A percentile compares a stretch with the other conserved stretches of the same genome.
These are phyloP conservation scores for Rhadinocentrus ornatus DNA, from an alignment of 2,797 vertebrate species.

Conservation along the genomic window DNA sequence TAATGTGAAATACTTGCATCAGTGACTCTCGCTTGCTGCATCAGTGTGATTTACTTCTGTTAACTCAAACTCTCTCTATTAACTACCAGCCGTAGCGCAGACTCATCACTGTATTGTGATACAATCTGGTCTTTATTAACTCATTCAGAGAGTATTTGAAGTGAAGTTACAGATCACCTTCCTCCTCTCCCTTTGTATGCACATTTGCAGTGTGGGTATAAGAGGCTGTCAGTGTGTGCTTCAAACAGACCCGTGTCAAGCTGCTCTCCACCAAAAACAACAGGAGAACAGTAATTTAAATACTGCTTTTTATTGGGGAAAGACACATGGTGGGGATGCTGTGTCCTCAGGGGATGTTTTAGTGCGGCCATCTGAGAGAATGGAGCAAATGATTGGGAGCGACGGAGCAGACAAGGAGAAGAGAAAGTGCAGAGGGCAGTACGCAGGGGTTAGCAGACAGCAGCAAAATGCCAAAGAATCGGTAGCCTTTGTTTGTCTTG, in stretches of 20 bases:
- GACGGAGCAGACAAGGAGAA: constrained; percentile 70
- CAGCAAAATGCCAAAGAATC: constrained; percentile 59
- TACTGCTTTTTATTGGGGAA: constrained; percentile 50
- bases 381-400: constrained; percentile 71
- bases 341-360: constrained; percentile 65
- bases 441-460: constrained; percentile 50
- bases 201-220: constrained; percentile 58
- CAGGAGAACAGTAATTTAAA: constrained; percentile 64
- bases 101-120: constrained; percentile 65
- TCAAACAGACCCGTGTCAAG: constrained; percentile 56
- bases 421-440: constrained; percentile 70
- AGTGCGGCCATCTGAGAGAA: constrained; percentile 60
- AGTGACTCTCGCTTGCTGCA: constrained; percentile 48
- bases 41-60: constrained; percentile 64
- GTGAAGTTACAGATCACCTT: constrained; percentile 11
- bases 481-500: constrained; percentile 50
- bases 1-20: constrained; percentile 55
- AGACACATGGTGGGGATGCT: constrained; percentile 11
- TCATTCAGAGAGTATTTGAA: constrained; percentile 51
- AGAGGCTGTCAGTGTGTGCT: constrained; percentile 49
- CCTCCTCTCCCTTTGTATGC: constrained; percentile 1
- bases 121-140: constrained; percentile 62
- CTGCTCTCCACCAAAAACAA: constrained; percentile 33
- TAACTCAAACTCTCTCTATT: constrained; percentile 50
- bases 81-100: constrained; percentile 44